A percentile compares a stretch with the other conserved stretches of the same genome.
These are phyloP conservation scores for Scomber japonicus DNA, from an alignment of 2,113 vertebrate genomes.

Conservation along the genomic window DNA sequence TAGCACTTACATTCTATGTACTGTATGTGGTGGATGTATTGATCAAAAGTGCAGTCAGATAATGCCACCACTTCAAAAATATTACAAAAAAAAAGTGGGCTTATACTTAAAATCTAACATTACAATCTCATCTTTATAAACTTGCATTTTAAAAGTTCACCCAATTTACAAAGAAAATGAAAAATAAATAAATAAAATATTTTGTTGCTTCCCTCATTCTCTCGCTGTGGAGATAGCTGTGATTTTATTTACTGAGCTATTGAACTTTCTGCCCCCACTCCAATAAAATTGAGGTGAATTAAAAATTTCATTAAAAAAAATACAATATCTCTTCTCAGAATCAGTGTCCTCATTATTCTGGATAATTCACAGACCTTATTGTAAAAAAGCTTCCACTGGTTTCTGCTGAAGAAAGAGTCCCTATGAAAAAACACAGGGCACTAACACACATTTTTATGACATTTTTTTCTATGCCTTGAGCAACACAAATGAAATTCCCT, in stretches of 20 bases:
- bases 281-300: background rate
- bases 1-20: background rate
- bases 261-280: background rate
- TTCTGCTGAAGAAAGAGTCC: background rate
- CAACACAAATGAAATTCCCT: slow-evolving; percentile 7
- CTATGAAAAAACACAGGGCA: background rate
- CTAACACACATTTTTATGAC: background rate
- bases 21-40: slow-evolving; percentile 12
- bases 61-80: background rate
- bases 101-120: background rate
- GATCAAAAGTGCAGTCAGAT: background rate
- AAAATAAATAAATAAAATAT: background rate
- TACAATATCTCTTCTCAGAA: background rate
- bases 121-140: background rate
- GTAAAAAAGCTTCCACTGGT: background rate
- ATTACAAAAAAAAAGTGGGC: background rate
- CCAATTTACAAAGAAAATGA: background rate
- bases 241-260: background rate
- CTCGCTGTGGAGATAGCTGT: background rate
- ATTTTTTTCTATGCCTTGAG: slow-evolving; percentile 2
- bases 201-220: background rate
- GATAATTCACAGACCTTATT: background rate
- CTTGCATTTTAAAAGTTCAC: background rate
- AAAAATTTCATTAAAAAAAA: background rate
- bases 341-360: background rate